phyloP scores from a whole-genome alignment of 2,797 vertebrate genomes.

The Borostomias antarcticus region DNA sequence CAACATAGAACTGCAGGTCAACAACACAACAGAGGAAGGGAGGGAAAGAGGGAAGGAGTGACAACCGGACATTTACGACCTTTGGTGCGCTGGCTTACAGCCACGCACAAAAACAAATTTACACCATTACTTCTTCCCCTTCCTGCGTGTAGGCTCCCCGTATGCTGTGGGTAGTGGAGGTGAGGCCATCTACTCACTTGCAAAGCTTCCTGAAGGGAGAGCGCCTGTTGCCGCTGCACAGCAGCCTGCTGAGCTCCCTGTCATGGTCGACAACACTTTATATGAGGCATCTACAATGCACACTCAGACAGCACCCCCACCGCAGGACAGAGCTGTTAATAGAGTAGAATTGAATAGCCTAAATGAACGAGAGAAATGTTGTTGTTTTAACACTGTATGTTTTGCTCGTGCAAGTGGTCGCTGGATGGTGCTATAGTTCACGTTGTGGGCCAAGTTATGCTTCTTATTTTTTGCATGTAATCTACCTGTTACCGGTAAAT shows the following conservation, averaged over 20 bases:
- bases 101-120: too few species aligned
- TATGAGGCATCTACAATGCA: constrained; percentile 1
- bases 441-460: neutral
- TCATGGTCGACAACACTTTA: neutral
- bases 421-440: neutral
- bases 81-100: too few species aligned
- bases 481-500: too few species aligned
- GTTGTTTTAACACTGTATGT: too few species aligned
- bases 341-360: too few species aligned
- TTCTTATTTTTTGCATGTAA: neutral
- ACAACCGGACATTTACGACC: too few species aligned
- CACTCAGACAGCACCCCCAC: neutral
- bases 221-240: neutral
- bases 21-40: too few species aligned
- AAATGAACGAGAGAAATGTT: too few species aligned
- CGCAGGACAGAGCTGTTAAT: neutral
- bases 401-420: neutral
- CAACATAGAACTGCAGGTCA: too few species aligned
- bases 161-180: neutral
- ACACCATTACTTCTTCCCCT: too few species aligned
- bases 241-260: constrained; percentile 9
- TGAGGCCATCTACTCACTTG: neutral
- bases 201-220: neutral
- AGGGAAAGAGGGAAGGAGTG: too few species aligned
- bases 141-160: neutral